Percentiles rank a stretch among this genome's conserved stretches.
These are phyloP conservation scores for Tragelaphus imberbis DNA, from an alignment of 2,113 vertebrate species.

Conservation along the genomic window DNA sequence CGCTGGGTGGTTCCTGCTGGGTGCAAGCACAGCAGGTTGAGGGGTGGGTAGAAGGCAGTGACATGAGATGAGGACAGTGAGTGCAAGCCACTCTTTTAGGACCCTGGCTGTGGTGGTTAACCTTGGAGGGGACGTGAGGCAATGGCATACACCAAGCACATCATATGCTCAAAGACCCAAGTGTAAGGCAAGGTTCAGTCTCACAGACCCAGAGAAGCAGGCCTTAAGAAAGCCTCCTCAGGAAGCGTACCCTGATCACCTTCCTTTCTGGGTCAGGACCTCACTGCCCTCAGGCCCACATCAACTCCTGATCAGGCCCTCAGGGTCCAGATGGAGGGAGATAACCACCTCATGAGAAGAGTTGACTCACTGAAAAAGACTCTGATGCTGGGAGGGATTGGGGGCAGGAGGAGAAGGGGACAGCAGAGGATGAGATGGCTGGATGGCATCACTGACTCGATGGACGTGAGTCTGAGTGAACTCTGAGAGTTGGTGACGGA, in stretches of 20 bases:
- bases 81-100: neutral
- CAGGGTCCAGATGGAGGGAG: neutral
- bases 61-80: neutral
- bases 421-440: too few relatives aligned
- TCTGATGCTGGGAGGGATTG: too few relatives aligned
- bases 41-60: neutral
- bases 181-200: neutral
- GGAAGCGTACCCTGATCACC: neutral
- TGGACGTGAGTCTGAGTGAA: too few relatives aligned
- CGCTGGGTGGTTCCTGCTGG: neutral
- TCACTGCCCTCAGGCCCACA: neutral
- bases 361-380: too few relatives aligned
- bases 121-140: too few relatives aligned
- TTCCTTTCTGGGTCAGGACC: neutral
- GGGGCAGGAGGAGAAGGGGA: too few relatives aligned
- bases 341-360: too few relatives aligned
- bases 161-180: neutral
- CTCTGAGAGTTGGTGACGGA: too few relatives aligned
- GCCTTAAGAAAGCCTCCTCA: neutral
- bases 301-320: neutral
- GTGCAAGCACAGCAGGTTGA: neutral
- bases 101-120: neutral
- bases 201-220: neutral
- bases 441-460: too few relatives aligned
- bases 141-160: neutral